A percentile compares a stretch with the other conserved stretches of the same genome.
These are phyloP conservation scores for Camponotus floridanus DNA, from an alignment of 1,140 invertebrate species.

Conservation along the genomic window DNA sequence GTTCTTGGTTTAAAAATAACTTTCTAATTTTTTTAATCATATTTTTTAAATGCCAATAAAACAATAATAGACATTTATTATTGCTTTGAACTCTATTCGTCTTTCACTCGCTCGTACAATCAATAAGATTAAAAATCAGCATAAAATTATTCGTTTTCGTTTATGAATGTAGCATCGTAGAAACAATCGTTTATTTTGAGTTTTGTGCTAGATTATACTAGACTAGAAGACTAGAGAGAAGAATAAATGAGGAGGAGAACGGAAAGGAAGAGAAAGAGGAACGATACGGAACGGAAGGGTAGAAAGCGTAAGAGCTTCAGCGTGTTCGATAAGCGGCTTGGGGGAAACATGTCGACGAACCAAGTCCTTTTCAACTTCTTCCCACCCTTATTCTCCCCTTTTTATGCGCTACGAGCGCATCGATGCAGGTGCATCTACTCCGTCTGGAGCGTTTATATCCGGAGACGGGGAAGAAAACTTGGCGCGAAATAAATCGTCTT, in stretches of 20 bases:
- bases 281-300: constrained; percentile 8
- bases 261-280: background rate
- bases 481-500: constrained; percentile 72
- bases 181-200: constrained; percentile 55
- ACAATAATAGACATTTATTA: background rate
- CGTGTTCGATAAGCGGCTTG: constrained; percentile 55
- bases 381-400: constrained; percentile 35
- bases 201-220: background rate
- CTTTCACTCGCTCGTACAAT: background rate
- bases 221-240: constrained; percentile 15
- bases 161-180: background rate
- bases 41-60: constrained; percentile 21
- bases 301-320: constrained; percentile 39
- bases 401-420: constrained; percentile 45
- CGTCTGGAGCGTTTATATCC: constrained; percentile 26
- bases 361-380: constrained; percentile 42
- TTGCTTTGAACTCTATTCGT: background rate
- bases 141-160: constrained; percentile 45
- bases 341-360: constrained; percentile 54
- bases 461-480: constrained; percentile 43
- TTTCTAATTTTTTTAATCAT: constrained; percentile 18
- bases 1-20: background rate
- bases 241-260: constrained; percentile 2
- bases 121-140: background rate
- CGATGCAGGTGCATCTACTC: constrained; percentile 37